Percentiles rank a stretch among this genome's conserved stretches.
These are phyloP conservation scores for Pipa parva DNA, from an alignment of 2,113 vertebrate species.

Conservation along the genomic window DNA sequence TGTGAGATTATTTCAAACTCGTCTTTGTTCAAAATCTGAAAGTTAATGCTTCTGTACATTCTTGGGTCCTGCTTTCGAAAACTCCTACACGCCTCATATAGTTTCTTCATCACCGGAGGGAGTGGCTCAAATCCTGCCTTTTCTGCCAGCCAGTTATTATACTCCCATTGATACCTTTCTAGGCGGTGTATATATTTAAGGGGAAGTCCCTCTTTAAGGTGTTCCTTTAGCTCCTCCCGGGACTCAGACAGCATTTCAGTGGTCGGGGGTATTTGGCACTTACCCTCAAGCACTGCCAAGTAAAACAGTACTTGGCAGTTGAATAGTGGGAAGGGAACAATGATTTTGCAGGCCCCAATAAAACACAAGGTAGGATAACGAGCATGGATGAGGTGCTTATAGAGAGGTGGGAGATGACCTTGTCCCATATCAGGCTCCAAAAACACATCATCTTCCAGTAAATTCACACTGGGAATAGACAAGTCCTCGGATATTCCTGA, in stretches of 20 bases:
- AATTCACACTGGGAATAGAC: background rate
- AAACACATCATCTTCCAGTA: constrained; percentile 11
- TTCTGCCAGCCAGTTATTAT: constrained; percentile 52
- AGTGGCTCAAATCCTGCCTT: constrained; percentile 50
- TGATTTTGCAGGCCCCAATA: constrained; percentile 64
- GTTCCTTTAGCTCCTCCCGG: constrained; percentile 39
- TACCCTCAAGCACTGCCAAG: constrained; percentile 53
- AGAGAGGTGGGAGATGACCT: constrained; percentile 52
- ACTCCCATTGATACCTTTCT: constrained; percentile 55
- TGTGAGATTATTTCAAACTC: constrained; percentile 46
- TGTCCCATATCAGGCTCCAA: background rate
- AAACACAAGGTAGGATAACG: constrained; percentile 66
- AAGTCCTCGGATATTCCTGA: background rate
- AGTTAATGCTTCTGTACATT: constrained; percentile 51
- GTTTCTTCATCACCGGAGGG: constrained; percentile 44
- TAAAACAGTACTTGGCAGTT: constrained; percentile 66
- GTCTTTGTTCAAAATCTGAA: constrained; percentile 45
- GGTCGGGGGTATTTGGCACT: constrained; percentile 48
- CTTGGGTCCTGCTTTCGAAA: constrained; percentile 47
- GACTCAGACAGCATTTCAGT: constrained; percentile 53
- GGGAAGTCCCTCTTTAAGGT: constrained; percentile 42
- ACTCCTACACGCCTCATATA: constrained; percentile 51
- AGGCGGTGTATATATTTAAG: constrained; percentile 54
- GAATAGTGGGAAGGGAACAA: constrained; percentile 71
- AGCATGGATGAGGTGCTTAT: constrained; percentile 62